These are phyloP conservation scores for Probosciger aterrimus DNA, from an alignment of 2,113 vertebrate genomes.

Conservation along the genomic window DNA sequence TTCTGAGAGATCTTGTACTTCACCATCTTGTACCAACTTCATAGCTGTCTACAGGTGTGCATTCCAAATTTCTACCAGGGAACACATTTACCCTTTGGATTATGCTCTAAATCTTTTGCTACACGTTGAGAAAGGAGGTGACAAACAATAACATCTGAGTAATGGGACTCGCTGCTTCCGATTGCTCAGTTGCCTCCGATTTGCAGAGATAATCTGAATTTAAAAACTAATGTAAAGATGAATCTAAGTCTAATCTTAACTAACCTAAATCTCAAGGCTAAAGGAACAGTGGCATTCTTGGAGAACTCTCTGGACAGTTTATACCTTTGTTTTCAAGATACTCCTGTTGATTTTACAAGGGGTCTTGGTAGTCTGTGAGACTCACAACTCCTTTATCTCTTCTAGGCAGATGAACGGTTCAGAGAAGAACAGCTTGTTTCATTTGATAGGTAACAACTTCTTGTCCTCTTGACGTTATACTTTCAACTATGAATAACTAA, in stretches of 20 bases:
- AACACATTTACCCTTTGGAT: background rate
- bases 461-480: background rate
- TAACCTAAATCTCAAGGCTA: background rate
- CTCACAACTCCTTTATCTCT: background rate
- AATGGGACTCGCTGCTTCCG: background rate
- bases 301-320: background rate
- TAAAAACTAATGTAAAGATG: background rate
- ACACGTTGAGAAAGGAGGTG: background rate
- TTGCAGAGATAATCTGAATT: background rate
- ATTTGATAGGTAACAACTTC: constrained; percentile 86
- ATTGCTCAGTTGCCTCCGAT: background rate
- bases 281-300: background rate
- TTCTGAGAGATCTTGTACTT: background rate
- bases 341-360: background rate
- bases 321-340: background rate
- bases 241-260: background rate
- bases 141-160: background rate
- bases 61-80: background rate
- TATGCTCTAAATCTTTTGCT: background rate
- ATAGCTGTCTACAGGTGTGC: background rate
- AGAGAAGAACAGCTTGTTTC: constrained; percentile 92
- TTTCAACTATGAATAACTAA: background rate
- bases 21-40: background rate
- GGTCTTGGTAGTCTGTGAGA: background rate
- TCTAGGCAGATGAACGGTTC: constrained; percentile 83